A percentile compares a stretch with the other conserved stretches of the same genome.
Conservation (phyloP, 1,140 invertebrate genomes). For the Apis florea region DNA sequence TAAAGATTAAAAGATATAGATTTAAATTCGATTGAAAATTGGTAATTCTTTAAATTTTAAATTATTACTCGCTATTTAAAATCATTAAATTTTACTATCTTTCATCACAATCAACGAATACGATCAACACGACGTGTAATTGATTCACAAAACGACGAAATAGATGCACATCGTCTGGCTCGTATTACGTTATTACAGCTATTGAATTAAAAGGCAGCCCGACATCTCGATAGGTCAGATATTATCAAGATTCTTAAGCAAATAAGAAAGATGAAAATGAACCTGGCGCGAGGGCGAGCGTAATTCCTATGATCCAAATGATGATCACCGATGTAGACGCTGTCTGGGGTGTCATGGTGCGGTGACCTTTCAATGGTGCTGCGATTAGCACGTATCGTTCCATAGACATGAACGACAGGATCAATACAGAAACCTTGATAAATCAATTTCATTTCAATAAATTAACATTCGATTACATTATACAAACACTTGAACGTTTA, state of each 20-base stretch:
- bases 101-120: not conserved
- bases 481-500: not conserved
- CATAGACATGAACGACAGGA: constrained; percentile 88
- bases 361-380: constrained; percentile 83
- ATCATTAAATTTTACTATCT: not conserved
- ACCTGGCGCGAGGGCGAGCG: constrained; percentile 86
- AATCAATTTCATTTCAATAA: constrained; percentile 36
- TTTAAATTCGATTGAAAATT: too few relatives aligned
- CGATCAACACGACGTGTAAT: not conserved
- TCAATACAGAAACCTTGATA: constrained; percentile 85
- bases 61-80: not conserved
- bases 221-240: constrained; percentile 35
- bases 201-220: constrained; percentile 1
- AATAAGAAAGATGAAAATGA: constrained; percentile 45
- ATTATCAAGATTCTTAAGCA: not conserved
- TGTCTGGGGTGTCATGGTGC: constrained; percentile 81
- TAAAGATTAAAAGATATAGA: too few relatives aligned
- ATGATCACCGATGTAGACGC: constrained; percentile 81
- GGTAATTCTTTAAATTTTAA: too few relatives aligned
- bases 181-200: constrained; percentile 23
- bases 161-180: not conserved
- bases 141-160: constrained; percentile 19
- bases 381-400: constrained; percentile 88
- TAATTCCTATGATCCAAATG: constrained; percentile 85
- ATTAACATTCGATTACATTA: constrained; percentile 5